Evolutionary conservation across 2,888 invertebrate species (phyloP), one percentile per base, ranked within the genome.

Genomic region (Chymomyza procnemis): DNA sequence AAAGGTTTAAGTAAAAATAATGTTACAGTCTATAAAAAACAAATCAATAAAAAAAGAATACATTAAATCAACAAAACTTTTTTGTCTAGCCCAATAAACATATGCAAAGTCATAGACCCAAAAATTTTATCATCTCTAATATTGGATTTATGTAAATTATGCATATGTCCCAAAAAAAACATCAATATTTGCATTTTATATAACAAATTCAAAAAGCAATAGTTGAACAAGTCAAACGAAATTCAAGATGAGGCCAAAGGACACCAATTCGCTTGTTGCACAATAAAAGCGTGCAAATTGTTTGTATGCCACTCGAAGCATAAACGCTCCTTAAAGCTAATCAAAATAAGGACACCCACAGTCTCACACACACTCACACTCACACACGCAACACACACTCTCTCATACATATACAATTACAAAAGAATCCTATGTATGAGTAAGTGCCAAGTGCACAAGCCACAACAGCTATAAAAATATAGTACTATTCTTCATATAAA

Each of bases 301-400:
- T 62, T 52, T 66, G 48, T 61, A 48, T 30, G 56, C 52, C 72
- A 68, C 57, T 71, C 72, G 48, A 66, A 68, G 63, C 34, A 55
- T 50, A 67, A 56, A 60, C 47, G 58, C 47, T 48, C 52, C 66
- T 69, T 50, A n/a, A 48, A 64, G 67, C 67, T 52, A 67, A 69
- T 74, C 66, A 67, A 55, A 67, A 56, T 18, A 18, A 16, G 57
- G 50, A n/a, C 48, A 48, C n/a, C 2, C 16, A 4, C 34, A 34
- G n/a, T 6, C 4, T n/a, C 16, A 6, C 16, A 4, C 34, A 5
- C 34, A 34, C 4, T 9, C 5, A 41, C 34, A 5, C 12, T 12
- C 5, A 34, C 34, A 34, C 26, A 26, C 26, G 8, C 26, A 26
- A 34, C 34, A 34, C 26, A 26, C 26, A 26, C 26, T 6, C 26